phyloP scores from a whole-genome alignment of 1,140 invertebrate genomes.

The Portunus trituberculatus region DNA sequence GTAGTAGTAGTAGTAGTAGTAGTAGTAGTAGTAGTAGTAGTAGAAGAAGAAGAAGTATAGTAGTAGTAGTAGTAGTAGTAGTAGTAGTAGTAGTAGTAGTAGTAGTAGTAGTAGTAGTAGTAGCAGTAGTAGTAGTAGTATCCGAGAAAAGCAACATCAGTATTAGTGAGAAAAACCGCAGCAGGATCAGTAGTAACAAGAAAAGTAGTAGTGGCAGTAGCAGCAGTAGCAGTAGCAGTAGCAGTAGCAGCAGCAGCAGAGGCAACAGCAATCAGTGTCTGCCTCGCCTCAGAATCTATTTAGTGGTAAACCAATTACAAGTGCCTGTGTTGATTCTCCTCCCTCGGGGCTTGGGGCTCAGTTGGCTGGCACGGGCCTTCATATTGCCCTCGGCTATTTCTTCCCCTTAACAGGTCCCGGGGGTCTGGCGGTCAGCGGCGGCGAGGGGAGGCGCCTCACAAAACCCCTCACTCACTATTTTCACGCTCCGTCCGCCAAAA shows the following conservation, averaged over 20 bases:
- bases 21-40: constrained; percentile 16
- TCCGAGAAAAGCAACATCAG: too few species aligned
- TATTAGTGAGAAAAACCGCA: too few species aligned
- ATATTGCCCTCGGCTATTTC: constrained; percentile 65
- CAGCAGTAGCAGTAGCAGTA: background rate
- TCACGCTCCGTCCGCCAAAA: constrained; percentile 58
- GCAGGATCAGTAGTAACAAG: too few species aligned
- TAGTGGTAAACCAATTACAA: background rate
- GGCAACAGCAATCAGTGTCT: constrained; percentile 31
- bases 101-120: constrained; percentile 17
- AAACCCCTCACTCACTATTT: constrained; percentile 66
- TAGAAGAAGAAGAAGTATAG: background rate
- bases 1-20: constrained; percentile 16
- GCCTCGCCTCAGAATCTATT: constrained; percentile 28
- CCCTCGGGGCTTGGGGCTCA: constrained; percentile 40
- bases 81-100: background rate
- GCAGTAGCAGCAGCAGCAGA: background rate
- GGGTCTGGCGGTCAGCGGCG: constrained; percentile 52
- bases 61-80: constrained; percentile 17
- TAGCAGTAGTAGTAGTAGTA: constrained; percentile 23
- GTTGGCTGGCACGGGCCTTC: constrained; percentile 48
- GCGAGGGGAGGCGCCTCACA: constrained; percentile 22
- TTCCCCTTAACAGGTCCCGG: constrained; percentile 57
- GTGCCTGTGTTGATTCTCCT: background rate
- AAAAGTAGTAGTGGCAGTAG: too few species aligned